Evolutionary conservation across 2,113 vertebrate genomes (phyloP).

Genomic region (Bufo gargarizans): DNA sequence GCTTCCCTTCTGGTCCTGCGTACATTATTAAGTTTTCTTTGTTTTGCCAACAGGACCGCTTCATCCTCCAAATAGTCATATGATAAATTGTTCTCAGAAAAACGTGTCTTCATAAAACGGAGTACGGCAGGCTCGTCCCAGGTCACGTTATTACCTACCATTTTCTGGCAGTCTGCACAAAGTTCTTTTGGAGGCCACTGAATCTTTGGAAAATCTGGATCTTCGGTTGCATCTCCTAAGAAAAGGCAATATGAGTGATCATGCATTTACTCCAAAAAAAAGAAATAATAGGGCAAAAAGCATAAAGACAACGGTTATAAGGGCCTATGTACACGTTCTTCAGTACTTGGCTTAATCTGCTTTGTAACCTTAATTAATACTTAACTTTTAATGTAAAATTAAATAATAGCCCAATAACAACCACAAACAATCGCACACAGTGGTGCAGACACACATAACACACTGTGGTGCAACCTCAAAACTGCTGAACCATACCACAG

Average conservation of each 20-base stretch:
- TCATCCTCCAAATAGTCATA: slow-evolving; percentile 66
- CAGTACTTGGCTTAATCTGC: no score
- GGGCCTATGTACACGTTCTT: no score
- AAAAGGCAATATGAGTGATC: neutral
- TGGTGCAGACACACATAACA: no score
- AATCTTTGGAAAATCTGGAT: slow-evolving; percentile 90
- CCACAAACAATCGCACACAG: no score
- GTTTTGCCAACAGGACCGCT: slow-evolving; percentile 58
- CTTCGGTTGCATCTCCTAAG: slow-evolving; percentile 73
- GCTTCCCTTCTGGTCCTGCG: neutral
- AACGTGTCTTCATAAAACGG: slow-evolving; percentile 80
- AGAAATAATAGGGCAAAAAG: neutral
- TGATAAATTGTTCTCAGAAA: slow-evolving; percentile 73
- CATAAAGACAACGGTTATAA: neutral
- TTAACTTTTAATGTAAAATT: no score
- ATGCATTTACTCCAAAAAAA: neutral
- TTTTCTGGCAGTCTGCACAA: slow-evolving; percentile 80
- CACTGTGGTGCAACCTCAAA: no score
- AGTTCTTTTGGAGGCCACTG: slow-evolving; percentile 85
- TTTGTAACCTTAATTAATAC: no score
- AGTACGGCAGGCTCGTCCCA: slow-evolving; percentile 76
- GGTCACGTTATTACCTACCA: slow-evolving; percentile 63
- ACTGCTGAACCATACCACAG: no score
- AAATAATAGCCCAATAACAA: no score
- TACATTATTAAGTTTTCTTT: slow-evolving; percentile 32